Conservation (phyloP, 1,140 invertebrate species). For the Apocrypta bakeri region DNA sequence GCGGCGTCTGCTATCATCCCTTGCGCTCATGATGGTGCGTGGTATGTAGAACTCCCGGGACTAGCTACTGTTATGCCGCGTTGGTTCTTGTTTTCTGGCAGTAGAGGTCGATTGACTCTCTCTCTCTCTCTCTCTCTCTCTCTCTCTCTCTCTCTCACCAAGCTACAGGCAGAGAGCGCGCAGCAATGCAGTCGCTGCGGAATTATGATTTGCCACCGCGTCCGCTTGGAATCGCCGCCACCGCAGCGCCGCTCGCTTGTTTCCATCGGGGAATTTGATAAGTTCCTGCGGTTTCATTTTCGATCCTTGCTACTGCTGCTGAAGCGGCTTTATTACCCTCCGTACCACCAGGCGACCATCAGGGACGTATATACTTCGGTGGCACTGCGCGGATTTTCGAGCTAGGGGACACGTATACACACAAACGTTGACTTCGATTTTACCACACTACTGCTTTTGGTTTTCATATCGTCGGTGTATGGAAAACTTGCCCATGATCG, state of each 20-base stretch:
- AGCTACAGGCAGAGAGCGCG: not conserved
- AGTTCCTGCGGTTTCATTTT: slow-evolving; percentile 42
- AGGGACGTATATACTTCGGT: not conserved
- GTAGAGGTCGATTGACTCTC: not conserved
- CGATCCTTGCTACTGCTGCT: slow-evolving; percentile 1
- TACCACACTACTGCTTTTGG: too few relatives aligned
- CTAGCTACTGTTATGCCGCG: not conserved
- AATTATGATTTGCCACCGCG: slow-evolving; percentile 46
- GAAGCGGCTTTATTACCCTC: slow-evolving; percentile 37
- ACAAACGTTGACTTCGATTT: too few relatives aligned
- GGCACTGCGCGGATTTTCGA: not conserved
- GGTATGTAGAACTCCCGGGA: not conserved
- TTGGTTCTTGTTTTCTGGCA: slow-evolving; percentile 26
- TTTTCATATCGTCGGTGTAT: too few relatives aligned
- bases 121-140: slow-evolving; percentile 6
- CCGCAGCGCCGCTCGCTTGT: slow-evolving; percentile 19
- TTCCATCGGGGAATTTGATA: slow-evolving; percentile 39
- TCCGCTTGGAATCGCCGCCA: not conserved
- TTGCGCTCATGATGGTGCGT: too few relatives aligned
- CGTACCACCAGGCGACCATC: not conserved
- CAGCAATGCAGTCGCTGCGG: not conserved
- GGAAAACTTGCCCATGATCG: too few relatives aligned
- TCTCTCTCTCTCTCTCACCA: not conserved
- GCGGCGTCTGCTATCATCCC: too few relatives aligned
- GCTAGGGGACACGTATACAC: too few relatives aligned